A percentile compares a stretch with the other conserved stretches of the same genome.
Conservation (phyloP, 2,797 vertebrate species). For the Sebastes steindachneri region DNA sequence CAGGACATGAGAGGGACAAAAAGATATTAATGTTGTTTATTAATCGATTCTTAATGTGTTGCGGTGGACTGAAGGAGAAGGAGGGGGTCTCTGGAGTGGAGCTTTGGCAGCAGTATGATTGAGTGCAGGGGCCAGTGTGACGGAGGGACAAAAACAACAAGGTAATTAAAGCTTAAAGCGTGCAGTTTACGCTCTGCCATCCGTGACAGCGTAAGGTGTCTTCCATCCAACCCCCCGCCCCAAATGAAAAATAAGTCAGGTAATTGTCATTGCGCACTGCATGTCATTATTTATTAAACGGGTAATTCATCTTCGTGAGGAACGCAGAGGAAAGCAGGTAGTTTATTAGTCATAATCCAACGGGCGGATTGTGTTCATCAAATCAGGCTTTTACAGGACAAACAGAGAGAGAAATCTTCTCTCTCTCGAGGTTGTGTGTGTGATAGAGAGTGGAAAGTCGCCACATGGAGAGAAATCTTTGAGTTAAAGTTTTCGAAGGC, state of each 20-base stretch:
- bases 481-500: conserved; percentile 76
- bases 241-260: conserved; percentile 86
- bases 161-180: conserved; percentile 87
- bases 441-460: conserved; percentile 31
- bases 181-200: conserved; percentile 76
- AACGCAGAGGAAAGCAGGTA: conserved; percentile 78
- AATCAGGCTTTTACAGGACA: conserved; percentile 52
- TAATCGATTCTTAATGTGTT: conserved; percentile 78
- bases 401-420: conserved; percentile 47
- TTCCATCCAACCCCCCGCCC: conserved; percentile 55
- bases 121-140: conserved; percentile 77
- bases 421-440: conserved; percentile 32
- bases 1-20: conserved; percentile 43
- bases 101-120: conserved; percentile 74
- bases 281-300: conserved; percentile 86
- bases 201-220: conserved; percentile 84
- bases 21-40: conserved; percentile 81
- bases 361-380: conserved; percentile 47
- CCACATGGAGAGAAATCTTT: conserved; percentile 73
- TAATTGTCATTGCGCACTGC: conserved; percentile 86
- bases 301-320: conserved; percentile 84
- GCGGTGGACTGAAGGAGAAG: conserved; percentile 36
- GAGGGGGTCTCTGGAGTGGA: conserved; percentile 53
- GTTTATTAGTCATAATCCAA: conserved; percentile 76
- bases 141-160: conserved; percentile 80